Evolutionary conservation across 2,113 vertebrate genomes (phyloP), one percentile per base, ranked within the genome.

Genomic region (Calyptomena viridis): DNA sequence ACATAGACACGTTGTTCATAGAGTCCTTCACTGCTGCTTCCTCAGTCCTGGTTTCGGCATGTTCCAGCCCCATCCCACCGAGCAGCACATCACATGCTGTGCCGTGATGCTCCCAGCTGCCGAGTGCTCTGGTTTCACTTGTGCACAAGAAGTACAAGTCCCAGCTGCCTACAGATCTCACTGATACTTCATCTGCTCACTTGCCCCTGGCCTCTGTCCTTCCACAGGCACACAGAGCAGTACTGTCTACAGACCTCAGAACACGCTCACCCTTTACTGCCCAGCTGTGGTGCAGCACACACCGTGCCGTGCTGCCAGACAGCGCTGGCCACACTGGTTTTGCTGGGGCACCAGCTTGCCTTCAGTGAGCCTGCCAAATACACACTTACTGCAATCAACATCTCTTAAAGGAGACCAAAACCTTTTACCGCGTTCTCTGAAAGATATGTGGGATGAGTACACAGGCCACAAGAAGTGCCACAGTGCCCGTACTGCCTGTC

Each of bases 221-320:
- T 67, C 47, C 56, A 1, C 0, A 0, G 5, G 27, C 44, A 44
- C 63, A 22, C 7, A 39, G 27, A 59, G 55, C 77, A 53, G 73
- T 50, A 8, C 50, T 12, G 5, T 16, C 49, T 52, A 12, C 53
- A 64, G 23, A 64, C 25, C 3, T 1, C 49, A 12, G 4, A 47
- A 47, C 33, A 5, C 1, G 3, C 55, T 47, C 8, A 3, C 27
- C 56, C 39, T 27, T 42, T 3, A 8, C 46, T 3, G 5, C 27
- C 6, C 40, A 31, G 64, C 58, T 52, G 23, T 14, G 25, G 40
- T 42, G 37, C 62, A 16, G 67, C 63, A 49, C 63, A 31, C 18
- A 5, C 47, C 0, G 0, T 3, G 14, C 39, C 2, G 2, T 2
- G 11, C 63, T 66, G 22, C 53, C 82, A 56, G 17, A 33, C 55